Evolutionary conservation across 1,140 invertebrate species (phyloP), one percentile per base, ranked within the genome.

Genomic region (Sinonovacula constricta): DNA sequence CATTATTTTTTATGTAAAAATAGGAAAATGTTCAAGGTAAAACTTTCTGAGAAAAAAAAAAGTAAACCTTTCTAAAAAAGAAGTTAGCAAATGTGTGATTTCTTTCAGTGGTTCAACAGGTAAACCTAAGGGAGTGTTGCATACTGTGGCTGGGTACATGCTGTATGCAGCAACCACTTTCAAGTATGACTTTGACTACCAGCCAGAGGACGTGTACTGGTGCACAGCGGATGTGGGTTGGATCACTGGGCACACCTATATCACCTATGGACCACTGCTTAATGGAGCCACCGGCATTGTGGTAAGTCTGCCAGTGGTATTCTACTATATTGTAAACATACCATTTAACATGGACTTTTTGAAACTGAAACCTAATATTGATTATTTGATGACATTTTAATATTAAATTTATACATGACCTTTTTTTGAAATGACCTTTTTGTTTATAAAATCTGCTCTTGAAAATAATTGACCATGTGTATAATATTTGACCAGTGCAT

Each of bases 171-270:
- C 90, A 18, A 84, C 88, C 2, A 92, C 92, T 4, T 90, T 90
- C 79, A 89, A 90, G 91, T 97, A 97, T 79, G 96, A 97, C 2
- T 99, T 99, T 90, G 97, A 99, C 90, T 97, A 98, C 90, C 95
- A 96, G 82, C 94, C 95, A 0, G 93, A 93, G 45, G 98, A 99
- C 89, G 93, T 99, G 60, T 99, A 96, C 91, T 99, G 97, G 95
- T 99, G 98, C 87, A 99, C 98, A n/a, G 98, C 98, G n/a, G 98
- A 99, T 89, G 95, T 99, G 69, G 98, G 98, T 62, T 99, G 98
- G 98, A 99, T 99, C 86, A 99, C 97, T 59, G 97, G 97, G 15
- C 98, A 99, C 90, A 97, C 96, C 0, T 99, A 99, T 88, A 95
- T 98, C 12, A 95, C 97, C 12, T 99, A 99, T 89, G 98, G 97